Base-by-base conservation (phyloP, 1,140 invertebrate species). In the Potamilus streckersoni region DNA sequence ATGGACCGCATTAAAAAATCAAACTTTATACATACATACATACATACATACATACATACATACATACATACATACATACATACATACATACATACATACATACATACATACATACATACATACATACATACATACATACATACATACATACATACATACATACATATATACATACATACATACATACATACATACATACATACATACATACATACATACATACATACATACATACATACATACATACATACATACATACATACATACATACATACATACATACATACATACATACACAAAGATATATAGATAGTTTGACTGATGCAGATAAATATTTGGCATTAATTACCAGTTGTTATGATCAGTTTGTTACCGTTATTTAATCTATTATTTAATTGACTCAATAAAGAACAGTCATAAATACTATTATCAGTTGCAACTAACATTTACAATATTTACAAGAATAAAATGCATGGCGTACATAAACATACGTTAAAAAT, bases 141-240 rank as follows among this genome's bases (percentile, higher is more conserved):
- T 73, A 69, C 71, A 73, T 68, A 73, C 71, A 70, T 73, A 73
- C 71, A 73, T 68, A 73, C 61, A 73, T 73, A 69, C 71, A 73
- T 68, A 73, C 71, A 70, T 31, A 66, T 12, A 66, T 31, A 66
- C 71, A 73, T 73, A 73, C 71, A 73, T 68, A 73, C 61, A 73
- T 73, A 69, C 71, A 73, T 68, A 73, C 71, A 70, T 31, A 66
- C 71, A 73, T 73, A 73, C 71, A 73, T 68, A 73, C 61, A 73
- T 73, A 69, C 71, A 73, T 68, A 73, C 71, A 70, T 58, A 62
- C 71, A 73, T 73, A 73, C 71, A 73, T 68, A 73, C 61, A 73
- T 73, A 69, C 71, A 73, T 68, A 73, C 71, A 70, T 58, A 62
- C 71, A 73, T 73, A 73, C 71, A 73, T 68, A 73, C 61, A 73